A percentile compares a stretch with the other conserved stretches of the same genome.
These are phyloP conservation scores for Elysia chlorotica DNA, from an alignment of 1,140 invertebrate genomes.

Conservation along the genomic window DNA sequence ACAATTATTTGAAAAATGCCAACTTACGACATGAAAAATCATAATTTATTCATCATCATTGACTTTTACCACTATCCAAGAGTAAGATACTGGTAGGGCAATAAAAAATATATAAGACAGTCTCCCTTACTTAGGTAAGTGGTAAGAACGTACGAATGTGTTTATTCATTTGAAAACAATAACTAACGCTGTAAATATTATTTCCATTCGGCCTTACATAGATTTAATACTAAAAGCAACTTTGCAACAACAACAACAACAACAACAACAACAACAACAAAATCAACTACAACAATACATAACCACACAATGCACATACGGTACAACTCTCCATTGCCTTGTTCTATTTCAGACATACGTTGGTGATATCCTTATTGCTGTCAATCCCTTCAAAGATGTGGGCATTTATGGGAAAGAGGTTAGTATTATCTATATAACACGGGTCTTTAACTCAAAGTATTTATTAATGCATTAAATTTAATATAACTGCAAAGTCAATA, in stretches of 20 bases:
- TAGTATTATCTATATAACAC: slow-evolving; percentile 27
- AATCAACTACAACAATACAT: not conserved
- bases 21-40: too few species aligned
- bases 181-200: not conserved
- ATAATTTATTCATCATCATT: too few species aligned
- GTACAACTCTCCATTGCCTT: not conserved
- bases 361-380: slow-evolving; percentile 83
- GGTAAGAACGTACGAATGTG: too few species aligned
- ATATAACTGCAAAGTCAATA: not conserved
- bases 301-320: not conserved
- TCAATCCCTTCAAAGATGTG: slow-evolving; percentile 81
- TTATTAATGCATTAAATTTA: not conserved
- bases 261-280: not conserved
- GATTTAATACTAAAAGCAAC: not conserved
- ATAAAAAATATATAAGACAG: too few species aligned
- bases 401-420: slow-evolving; percentile 78
- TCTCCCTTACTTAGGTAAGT: too few species aligned
- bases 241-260: not conserved
- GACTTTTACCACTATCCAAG: too few species aligned
- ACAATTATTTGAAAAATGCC: too few species aligned
- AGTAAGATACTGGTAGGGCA: too few species aligned
- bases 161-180: not conserved
- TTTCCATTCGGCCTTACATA: not conserved
- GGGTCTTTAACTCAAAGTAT: too few species aligned
- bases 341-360: slow-evolving; percentile 72